Percentiles rank a stretch among this genome's conserved stretches.
Conservation (phyloP, 2,113 vertebrate genomes). For the Spermophilus dauricus region DNA sequence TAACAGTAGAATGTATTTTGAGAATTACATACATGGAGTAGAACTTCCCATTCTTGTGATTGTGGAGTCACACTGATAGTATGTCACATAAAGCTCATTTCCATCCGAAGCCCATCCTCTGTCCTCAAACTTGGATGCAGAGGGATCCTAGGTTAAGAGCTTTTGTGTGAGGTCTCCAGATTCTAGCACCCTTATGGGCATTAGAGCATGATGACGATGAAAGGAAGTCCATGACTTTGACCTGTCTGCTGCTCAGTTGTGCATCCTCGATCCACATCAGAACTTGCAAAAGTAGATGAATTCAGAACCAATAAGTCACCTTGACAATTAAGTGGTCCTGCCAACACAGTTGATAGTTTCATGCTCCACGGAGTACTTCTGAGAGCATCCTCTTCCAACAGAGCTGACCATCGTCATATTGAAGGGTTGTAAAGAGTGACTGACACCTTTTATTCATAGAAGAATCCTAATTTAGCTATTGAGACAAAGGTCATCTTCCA, state of each 20-base stretch:
- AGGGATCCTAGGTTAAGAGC: not conserved
- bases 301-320: not conserved
- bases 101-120: not conserved
- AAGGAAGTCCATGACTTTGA: not conserved
- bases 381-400: not conserved
- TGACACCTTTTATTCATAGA: not conserved
- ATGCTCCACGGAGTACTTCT: not conserved
- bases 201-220: not conserved
- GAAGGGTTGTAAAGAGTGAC: not conserved
- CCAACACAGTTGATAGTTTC: not conserved
- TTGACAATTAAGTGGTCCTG: not conserved
- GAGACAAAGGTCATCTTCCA: not conserved
- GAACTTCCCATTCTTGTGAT: no score
- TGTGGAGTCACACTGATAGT: no score
- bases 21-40: no score
- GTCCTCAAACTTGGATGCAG: not conserved
- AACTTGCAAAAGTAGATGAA: not conserved
- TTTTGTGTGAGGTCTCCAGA: not conserved
- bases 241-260: not conserved
- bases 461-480: not conserved
- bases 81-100: not conserved
- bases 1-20: no score
- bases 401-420: not conserved
- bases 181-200: not conserved
- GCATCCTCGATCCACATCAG: not conserved